These are phyloP conservation scores for Diachasmimorpha longicaudata DNA, from an alignment of 1,140 invertebrate genomes.

Conservation along the genomic window DNA sequence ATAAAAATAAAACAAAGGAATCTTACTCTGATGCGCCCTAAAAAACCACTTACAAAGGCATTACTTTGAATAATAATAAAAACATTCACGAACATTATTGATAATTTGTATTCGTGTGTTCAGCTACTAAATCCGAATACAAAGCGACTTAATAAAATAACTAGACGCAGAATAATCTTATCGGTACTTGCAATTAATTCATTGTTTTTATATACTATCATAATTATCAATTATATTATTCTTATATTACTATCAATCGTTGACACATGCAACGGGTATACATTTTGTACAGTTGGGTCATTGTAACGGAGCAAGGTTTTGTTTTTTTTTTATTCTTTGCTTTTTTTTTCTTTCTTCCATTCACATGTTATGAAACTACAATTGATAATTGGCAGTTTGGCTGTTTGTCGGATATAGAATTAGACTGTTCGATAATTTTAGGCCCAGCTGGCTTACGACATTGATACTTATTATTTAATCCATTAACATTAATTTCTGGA, in stretches of 20 bases:
- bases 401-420: slow-evolving; percentile 27
- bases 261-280: slow-evolving; percentile 19
- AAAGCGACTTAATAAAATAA: slow-evolving; percentile 19
- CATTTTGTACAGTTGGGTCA: slow-evolving; percentile 19
- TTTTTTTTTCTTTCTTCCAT: neutral
- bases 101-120: neutral
- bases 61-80: neutral
- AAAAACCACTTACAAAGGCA: neutral
- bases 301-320: neutral
- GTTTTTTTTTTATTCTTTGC: slow-evolving; percentile 10
- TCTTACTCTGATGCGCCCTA: neutral
- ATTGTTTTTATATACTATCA: neutral
- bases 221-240: neutral
- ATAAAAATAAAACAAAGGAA: neutral
- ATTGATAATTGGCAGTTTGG: slow-evolving; percentile 34
- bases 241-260: neutral
- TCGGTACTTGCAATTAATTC: neutral
- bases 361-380: slow-evolving; percentile 14
- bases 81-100: neutral
- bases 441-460: slow-evolving; percentile 24
- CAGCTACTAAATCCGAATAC: slow-evolving; percentile 11
- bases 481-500: neutral
- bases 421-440: slow-evolving; percentile 25
- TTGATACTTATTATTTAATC: neutral
- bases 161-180: slow-evolving; percentile 13